Base-by-base conservation (phyloP, 2,113 vertebrate species). In the Festucalex cinctus region DNA sequence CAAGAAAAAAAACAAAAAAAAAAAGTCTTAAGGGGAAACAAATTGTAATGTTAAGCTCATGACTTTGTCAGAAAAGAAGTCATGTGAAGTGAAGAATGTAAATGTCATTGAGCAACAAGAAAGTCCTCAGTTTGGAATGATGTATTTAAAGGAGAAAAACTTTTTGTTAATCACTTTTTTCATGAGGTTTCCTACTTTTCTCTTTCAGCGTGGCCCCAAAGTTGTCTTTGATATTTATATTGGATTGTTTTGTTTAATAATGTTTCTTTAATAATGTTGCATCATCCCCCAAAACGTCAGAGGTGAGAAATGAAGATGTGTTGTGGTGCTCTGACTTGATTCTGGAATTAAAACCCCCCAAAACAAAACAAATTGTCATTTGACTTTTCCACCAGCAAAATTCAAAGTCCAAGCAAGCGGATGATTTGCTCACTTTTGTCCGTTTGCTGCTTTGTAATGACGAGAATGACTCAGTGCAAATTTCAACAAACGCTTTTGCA, bases 251-350 rank as follows among this genome's bases (percentile, higher is more conserved):
- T 81, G 80, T 83, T 80, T 51, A n/a, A n/a, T n/a, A n/a, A n/a
- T n/a, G n/a, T 59, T 84, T 82, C 48, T 88, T 90, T 90, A 88
- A 86, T 87, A 90, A 86, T 84, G 77, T 89, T 88, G 77, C 88
- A 79, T 86, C 76, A 77, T 88, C 85, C 85, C 77, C 85, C 88
- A 79, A 86, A 80, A 83, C 26, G 22, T n/a, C 60, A 83, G 85
- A 90, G 88, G 84, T 89, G 63, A 75, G 82, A 79, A 36, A 82
- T 32, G 71, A 80, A 80, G 77, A 86, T 89, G 90, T 91, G 84
- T 76, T 78, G 83, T 85, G 83, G 78, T 82, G 79, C 83, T 22
- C 1, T 51, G 48, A 37, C 9, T n/a, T n/a, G n/a, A n/a, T n/a
- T n/a, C n/a, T n/a, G n/a, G n/a, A n/a, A n/a, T n/a, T n/a, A n/a